These are phyloP conservation scores for Drosophila mojavensis DNA, from an alignment of 1,140 invertebrate species.

Conservation along the genomic window DNA sequence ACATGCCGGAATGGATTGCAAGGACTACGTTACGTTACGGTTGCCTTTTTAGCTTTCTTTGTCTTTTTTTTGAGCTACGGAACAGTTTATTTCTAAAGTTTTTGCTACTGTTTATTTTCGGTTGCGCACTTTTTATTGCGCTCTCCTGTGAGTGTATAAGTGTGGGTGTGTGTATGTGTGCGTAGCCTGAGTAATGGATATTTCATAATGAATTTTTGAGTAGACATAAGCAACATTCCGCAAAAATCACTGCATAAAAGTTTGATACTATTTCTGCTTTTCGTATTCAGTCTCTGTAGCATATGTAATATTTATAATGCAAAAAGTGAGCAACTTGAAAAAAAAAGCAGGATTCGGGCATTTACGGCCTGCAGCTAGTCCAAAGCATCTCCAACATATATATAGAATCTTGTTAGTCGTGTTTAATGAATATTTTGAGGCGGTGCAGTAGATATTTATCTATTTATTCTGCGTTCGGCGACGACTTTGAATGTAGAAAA, in stretches of 20 bases:
- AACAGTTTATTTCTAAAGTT: slow-evolving; percentile 61
- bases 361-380: slow-evolving; percentile 31
- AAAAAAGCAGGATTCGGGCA: neutral
- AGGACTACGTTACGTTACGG: neutral
- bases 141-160: neutral
- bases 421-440: too few species aligned
- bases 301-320: slow-evolving; percentile 31
- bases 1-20: neutral
- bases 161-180: slow-evolving; percentile 5
- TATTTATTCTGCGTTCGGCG: too few species aligned
- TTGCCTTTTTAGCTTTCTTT: slow-evolving; percentile 6
- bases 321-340: neutral
- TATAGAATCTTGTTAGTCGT: slow-evolving; percentile 8
- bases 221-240: slow-evolving; percentile 36
- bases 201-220: slow-evolving; percentile 69
- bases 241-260: slow-evolving; percentile 34
- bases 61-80: slow-evolving; percentile 9
- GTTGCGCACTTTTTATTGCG: slow-evolving; percentile 55
- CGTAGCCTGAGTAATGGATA: slow-evolving; percentile 69
- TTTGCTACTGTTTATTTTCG: slow-evolving; percentile 51
- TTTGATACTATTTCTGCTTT: slow-evolving; percentile 23
- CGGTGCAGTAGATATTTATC: too few species aligned
- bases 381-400: slow-evolving; percentile 14
- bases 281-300: slow-evolving; percentile 1
- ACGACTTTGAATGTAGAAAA: too few species aligned